Evolutionary conservation across 2,797 vertebrate genomes (phyloP), one percentile per base, ranked within the genome.

Genomic region (Trichosurus vulpecula): DNA sequence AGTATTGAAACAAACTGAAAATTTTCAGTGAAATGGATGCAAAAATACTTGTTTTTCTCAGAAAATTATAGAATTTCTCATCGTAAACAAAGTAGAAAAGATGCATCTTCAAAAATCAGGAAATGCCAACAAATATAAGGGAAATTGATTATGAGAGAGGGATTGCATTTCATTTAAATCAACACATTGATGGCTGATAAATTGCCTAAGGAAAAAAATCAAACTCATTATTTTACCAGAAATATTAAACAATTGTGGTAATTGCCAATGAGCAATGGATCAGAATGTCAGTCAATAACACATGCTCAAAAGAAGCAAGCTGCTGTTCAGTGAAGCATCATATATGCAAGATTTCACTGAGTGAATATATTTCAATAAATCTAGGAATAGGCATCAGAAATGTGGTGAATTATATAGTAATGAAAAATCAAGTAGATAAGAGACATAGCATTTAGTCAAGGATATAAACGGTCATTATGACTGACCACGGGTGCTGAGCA

Each of bases 151-250:
- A 0, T 58, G n/a, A 13, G 13, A 29, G 89, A 95, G 61, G n/a
- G 8, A 87, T 81, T 91, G n/a, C 53, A 57, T 30, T 91, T 91
- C 56, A 95, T 96, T 96, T 95, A 96, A 93, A 93, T 91, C 30
- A 54, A 90, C 6, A 92, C 93, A 93, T 93, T 92, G 93, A 16
- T 91, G 6, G 16, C 16, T 90, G 52, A 91, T 47, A 2, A 66
- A 96, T 94, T 94, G 54, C n/a, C 14, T 92, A n/a, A 31, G 54
- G 54, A 89, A 51, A 11, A 27, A 94, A 95, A 93, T 95, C 87
- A 90, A 58, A 47, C 29, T 53, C 54, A 31, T 94, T 16, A 54
- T 93, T 97, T 95, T 93, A 52, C 47, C 53, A 41, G 90, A 90
- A 94, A 29, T 51, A 51, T 47, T 47, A 81, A 22, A 25, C 41